A percentile compares a stretch with the other conserved stretches of the same genome.
Evolutionary conservation across 2,888 invertebrate species (phyloP).

Genomic region (Prosapia bicincta): DNA sequence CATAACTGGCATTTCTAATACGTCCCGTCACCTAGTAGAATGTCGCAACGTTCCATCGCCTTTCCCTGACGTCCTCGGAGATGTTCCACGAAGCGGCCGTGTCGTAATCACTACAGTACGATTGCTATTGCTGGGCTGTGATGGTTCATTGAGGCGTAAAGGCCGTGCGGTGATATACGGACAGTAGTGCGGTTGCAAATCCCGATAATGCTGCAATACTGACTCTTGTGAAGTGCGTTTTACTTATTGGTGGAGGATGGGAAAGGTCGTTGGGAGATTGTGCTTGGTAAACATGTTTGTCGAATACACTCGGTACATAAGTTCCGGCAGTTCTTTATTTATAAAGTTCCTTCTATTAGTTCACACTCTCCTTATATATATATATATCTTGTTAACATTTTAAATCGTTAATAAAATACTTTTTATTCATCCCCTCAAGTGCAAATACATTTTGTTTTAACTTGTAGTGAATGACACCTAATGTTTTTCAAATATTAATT

Average conservation of each 20-base stretch:
- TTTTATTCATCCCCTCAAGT: no score
- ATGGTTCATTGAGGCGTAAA: neutral
- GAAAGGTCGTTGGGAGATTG: neutral
- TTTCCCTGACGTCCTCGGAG: neutral
- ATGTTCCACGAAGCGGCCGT: neutral
- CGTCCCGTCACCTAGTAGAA: neutral
- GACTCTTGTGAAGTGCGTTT: neutral
- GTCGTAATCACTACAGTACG: neutral
- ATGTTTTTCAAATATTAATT: no score
- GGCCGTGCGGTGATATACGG: neutral
- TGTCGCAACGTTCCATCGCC: neutral
- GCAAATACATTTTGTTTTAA: no score
- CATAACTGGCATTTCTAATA: neutral
- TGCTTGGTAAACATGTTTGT: neutral
- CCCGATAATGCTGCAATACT: neutral
- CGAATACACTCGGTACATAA: no score
- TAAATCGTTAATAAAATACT: no score
- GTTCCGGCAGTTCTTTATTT: no score
- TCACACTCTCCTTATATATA: no score
- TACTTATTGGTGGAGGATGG: neutral
- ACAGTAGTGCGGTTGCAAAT: neutral
- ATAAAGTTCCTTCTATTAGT: no score
- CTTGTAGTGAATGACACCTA: no score
- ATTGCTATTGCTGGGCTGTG: neutral
- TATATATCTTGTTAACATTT: no score